Evolutionary conservation across 2,888 invertebrate species (phyloP).

Genomic region (Eucera pruinosa): DNA sequence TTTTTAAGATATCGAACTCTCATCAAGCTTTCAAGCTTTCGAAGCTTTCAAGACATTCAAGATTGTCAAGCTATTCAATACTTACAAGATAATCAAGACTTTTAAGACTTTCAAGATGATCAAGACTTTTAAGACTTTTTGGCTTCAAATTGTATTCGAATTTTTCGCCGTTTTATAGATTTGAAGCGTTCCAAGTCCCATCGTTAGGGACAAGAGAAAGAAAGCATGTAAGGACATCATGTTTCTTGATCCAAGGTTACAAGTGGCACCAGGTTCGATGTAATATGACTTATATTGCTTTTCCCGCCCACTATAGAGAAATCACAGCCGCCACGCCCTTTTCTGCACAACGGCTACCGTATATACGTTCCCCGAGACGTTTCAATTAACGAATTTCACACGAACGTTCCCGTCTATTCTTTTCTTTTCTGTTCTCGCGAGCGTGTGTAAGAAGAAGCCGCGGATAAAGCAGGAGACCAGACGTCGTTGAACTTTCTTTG

Average conservation of each 20-base stretch:
- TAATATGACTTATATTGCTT: slow-evolving; percentile 70
- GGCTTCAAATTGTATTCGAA: no score
- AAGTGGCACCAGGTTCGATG: neutral
- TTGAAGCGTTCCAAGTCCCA: no score
- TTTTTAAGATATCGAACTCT: no score
- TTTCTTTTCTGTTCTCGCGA: slow-evolving; percentile 1
- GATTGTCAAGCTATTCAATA: no score
- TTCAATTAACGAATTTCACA: slow-evolving; percentile 77
- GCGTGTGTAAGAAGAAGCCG: neutral
- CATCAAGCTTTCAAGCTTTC: no score
- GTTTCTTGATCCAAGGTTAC: neutral
- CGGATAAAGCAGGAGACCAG: slow-evolving; percentile 38
- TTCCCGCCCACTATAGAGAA: slow-evolving; percentile 69
- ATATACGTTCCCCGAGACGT: slow-evolving; percentile 63
- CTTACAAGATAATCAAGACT: no score
- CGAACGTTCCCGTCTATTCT: slow-evolving; percentile 33
- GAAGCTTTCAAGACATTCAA: no score
- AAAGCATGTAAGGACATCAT: no score
- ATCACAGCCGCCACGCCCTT: slow-evolving; percentile 70
- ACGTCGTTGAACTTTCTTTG: slow-evolving; percentile 55
- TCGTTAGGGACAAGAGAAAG: no score
- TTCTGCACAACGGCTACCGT: slow-evolving; percentile 58
- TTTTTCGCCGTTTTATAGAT: no score
- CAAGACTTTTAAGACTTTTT: no score
- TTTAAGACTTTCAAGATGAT: no score